Base-by-base conservation (phyloP, 1,140 invertebrate genomes). In the Drosophila dunni region DNA sequence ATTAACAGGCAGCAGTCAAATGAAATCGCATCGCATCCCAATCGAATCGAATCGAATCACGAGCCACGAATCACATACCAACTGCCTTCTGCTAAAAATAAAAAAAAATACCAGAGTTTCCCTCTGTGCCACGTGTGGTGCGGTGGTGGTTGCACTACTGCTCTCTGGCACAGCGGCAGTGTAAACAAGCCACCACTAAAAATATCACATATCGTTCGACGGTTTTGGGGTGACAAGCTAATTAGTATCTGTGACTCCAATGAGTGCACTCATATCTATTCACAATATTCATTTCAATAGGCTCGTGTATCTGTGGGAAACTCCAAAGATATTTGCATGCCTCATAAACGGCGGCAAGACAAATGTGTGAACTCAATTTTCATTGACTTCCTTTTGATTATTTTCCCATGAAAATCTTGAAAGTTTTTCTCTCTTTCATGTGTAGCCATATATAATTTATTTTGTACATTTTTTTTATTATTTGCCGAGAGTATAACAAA, bases 181-280 rank as follows among this genome's bases (percentile, higher is more conserved):
- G 79, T 79, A 88, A 85, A 85, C 82, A 88, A 76, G 73, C 71
- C 48, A 67, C 42, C 83, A 76, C 83, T 71, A 88, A 86, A 82
- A 82, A 86, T 86, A 88, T 86, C 83, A 82, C 83, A 86, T 86
- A 62, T 88, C 82, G 42, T 20, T 7, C 36, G 7, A 53, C 34
- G 70, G 61, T 65, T 24, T 29, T 63, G 54, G 62, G 46, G 34
- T 48, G 69, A 60, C 64, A 65, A 73, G 79, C 82, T 82, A 86
- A 86, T 88, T 86, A 85, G 82, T 73, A 45, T 15, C 46, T 51
- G 9, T 63, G 54, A 33, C 53, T 72, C 53, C 48, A 29, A 45
- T 33, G 50, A 42, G 13, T 45, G 42, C 15, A 46, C 38, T 45
- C 57, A 44, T 7, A 15, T 51, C 48, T 34, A 53, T 61, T 51